Base-by-base conservation (phyloP, 2,888 invertebrate genomes). In the Mystacides longicornis region DNA sequence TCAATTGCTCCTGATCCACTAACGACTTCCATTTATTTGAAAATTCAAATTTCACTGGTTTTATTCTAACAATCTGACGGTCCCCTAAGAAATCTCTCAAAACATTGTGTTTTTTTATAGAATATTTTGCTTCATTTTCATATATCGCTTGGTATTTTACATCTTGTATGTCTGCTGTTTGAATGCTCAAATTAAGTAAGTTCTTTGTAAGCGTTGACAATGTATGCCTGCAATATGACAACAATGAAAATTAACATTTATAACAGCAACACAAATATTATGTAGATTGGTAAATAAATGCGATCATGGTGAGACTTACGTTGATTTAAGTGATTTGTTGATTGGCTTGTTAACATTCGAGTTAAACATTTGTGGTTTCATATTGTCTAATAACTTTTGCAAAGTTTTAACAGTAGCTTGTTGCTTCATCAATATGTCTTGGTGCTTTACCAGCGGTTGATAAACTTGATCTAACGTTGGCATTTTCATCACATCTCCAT, bases 381-480 rank as follows among this genome's bases (percentile, higher is more conserved):
- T 33, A 3, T 69, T 76, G 37, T 66, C 77, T 57, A 70, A 71
- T 2, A 69, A 72, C 58, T 66, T 74, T 58, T 64, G 68, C 54
- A 70, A 62, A 4, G 67, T 72, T 54, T 73, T 74, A 27, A 77
- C 68, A 57, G 66, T 77, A 48, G 67, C 81, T 69, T 76, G 81
- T 66, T 83, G 86, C 53, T 75, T 79, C 58, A 72, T 73, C 21
- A 85, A 73, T 57, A 85, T 81, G 61, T 86, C 86, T 62, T 83
- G 85, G 60, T 91, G 86, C 57, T 81, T 82, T 23, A 87, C 83
- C 65, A 93, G 73, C 0, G 87, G 85, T 65, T 89, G 87, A 71
- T 90, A 93, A 7, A 91, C 81, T 23, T 83, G 81, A 65, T 91
- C 89, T 63, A 89, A 71, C 23, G 83, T 82, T 0, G 90, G 89